Evolutionary conservation across 2,888 invertebrate species (phyloP), one percentile per base, ranked within the genome.

Genomic region (Scaptomyza reducta): DNA sequence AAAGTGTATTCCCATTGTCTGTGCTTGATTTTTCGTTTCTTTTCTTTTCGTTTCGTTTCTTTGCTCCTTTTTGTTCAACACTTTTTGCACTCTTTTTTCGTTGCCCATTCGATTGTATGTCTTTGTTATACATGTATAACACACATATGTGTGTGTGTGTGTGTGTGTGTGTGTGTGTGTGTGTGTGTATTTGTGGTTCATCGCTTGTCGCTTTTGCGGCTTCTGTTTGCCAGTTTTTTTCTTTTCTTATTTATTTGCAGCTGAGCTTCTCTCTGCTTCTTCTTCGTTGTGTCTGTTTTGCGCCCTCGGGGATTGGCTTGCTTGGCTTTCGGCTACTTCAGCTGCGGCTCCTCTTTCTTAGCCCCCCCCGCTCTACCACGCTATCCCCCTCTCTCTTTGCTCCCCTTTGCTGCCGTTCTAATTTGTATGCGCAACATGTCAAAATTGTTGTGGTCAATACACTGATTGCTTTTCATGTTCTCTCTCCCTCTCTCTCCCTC

Each of bases 361-460:
- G 1, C 38, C 27, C 29, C 13, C 3, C 18, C 1, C 6, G 3
- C 35, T 9, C n/a, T 22, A n/a, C n/a, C n/a, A n/a, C n/a, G n/a
- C 22, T 22, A 3, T 3, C 22, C 0, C 22, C 5, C 22, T 3
- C 16, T 14, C 11, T 27, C 31, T 18, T 16, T 44, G 40, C 56
- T 40, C 0, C 11, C 11, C 1, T 25, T 33, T 7, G 38, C 44
- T 27, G 62, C 73, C 69, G 73, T 64, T 74, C 88, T 85, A 89
- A 85, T 85, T 85, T 85, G 88, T 89, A 85, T 85, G 85, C 85
- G 88, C 86, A 85, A 74, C 85, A 89, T 85, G 85, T 89, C 88
- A 85, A 89, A 89, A 85, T 87, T 87, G 81, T 85, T 89, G 89
- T 85, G 85, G 85, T 89, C 85, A 85, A 85, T 85, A 89, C 85